Evolutionary conservation across 2,113 vertebrate species (phyloP), one percentile per base, ranked within the genome.

Genomic region (Chionomys nivalis): DNA sequence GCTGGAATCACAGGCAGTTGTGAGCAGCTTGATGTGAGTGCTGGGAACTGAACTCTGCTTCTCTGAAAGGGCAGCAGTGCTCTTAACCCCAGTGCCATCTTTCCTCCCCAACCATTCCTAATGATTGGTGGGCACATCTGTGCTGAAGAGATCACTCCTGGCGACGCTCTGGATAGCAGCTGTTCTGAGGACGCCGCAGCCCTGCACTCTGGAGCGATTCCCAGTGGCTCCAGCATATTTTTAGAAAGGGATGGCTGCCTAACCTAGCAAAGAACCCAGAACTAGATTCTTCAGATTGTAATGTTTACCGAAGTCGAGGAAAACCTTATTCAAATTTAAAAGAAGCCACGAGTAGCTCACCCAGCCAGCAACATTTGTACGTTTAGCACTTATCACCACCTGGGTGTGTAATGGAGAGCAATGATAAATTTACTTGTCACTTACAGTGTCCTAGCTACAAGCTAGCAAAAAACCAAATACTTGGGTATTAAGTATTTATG

Each of bases 161-260:
- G 36, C 2, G 16, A 97, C 87, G 9, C 82, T 94, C 9, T 91
- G 61, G 17, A 0, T 33, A 75, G 83, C 3, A 61, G 44, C 55
- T 63, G 3, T 92, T 95, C n/a, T 78, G 70, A 94, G 94, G 95
- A 63, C 93, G 89, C 17, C 13, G 68, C 5, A 66, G 12, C 86
- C 47, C 39, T 93, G 68, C 63, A 36, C 7, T 82, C 91, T 28
- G 89, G 47, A 76, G 21, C 28, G 75, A 24, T 87, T 44, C 33
- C 73, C 75, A 75, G 7, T 87, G 63, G 58, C 23, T 12, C 33
- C 55, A 16, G 42, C 4, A 70, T 63, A 86, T 66, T 93, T 94
- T 94, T 68, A 95, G 91, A 94, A 96, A 89, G 88, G 68, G 83
- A 94, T 66, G 52, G 36, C 90, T 70, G 9, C 92, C 78, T 93